Evolutionary conservation across 2,113 vertebrate species (phyloP), one percentile per base, ranked within the genome.

Genomic region (Osmerus eperlanus): DNA sequence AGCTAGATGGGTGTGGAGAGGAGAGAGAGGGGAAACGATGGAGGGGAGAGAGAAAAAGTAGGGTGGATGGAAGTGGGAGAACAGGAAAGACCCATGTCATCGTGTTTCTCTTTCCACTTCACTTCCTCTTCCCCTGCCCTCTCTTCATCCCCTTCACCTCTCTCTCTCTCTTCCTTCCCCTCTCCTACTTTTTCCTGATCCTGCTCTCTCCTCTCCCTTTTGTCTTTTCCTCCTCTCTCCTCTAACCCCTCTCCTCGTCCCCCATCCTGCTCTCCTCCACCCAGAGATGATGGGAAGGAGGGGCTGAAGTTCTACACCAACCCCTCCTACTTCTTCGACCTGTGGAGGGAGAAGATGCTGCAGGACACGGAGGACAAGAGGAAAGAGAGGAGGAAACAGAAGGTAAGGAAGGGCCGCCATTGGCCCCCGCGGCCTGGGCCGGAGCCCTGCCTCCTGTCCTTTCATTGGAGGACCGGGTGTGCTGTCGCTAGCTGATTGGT

Each of bases 261-360:
- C 32, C 65, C 29, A 53, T 4, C 62, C 12, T 72, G n/a, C 51
- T 59, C 62, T 68, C 65, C 11, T 0, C 69, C 69, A 85, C 86
- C 74, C 90, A 99, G 97, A 90, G 97, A 99, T 74, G 97, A 99
- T 77, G 96, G 97, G 66, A 99, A 99, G 85, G 94, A 98, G 59
- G 96, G 96, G 59, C 93, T 99, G 68, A 99, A 99, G 83, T 99
- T 99, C 89, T 99, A 99, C 85, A 99, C 97, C 60, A 98, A 99
- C 87, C 97, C 97, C 53, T 99, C 97, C 0, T 99, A 98, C 88
- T 99, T 99, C 92, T 99, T 99, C 68, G 97, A 99, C 83, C 91
- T 99, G 53, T 99, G 97, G 97, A 95, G 97, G 83, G 97, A 99
- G 92, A 99, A 98, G 89, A 99, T 99, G 97, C 88, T 99, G 78